These are phyloP conservation scores for Agrotis puta DNA, from an alignment of 2,888 invertebrate species.

Conservation along the genomic window DNA sequence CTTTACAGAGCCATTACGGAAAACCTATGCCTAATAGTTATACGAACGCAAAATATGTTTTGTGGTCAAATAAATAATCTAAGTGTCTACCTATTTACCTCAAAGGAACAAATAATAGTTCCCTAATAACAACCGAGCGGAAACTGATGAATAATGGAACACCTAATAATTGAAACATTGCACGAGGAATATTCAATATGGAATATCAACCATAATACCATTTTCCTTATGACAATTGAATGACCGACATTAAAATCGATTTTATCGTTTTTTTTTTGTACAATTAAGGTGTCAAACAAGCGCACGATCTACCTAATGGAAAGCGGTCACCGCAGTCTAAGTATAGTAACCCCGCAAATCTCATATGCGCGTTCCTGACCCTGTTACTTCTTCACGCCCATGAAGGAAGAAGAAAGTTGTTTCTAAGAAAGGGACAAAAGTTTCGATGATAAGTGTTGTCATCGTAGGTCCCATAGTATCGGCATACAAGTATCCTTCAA, in stretches of 20 bases:
- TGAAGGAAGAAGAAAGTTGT: too few relatives aligned
- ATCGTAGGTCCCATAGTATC: too few relatives aligned
- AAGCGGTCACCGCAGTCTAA: too few relatives aligned
- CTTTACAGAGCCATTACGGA: not conserved
- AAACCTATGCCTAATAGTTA: not conserved
- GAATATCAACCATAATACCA: not conserved
- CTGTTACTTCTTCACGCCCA: too few relatives aligned
- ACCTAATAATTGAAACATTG: not conserved
- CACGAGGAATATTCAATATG: not conserved
- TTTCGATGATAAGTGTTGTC: too few relatives aligned
- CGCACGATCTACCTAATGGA: too few relatives aligned
- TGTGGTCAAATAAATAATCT: not conserved
- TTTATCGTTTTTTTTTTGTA: not conserved
- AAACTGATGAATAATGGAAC: not conserved
- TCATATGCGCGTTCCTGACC: too few relatives aligned
- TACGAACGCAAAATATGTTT: not conserved
- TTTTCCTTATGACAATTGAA: not conserved
- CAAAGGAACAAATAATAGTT: not conserved
- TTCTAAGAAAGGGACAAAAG: too few relatives aligned
- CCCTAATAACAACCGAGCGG: not conserved
- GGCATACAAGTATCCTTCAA: too few relatives aligned
- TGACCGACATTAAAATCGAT: not conserved
- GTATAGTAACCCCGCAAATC: too few relatives aligned
- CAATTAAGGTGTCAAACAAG: too few relatives aligned
- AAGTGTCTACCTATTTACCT: conserved; percentile 17